Base-by-base conservation (phyloP, 1,140 invertebrate genomes). In the Meteorus sp. region DNA sequence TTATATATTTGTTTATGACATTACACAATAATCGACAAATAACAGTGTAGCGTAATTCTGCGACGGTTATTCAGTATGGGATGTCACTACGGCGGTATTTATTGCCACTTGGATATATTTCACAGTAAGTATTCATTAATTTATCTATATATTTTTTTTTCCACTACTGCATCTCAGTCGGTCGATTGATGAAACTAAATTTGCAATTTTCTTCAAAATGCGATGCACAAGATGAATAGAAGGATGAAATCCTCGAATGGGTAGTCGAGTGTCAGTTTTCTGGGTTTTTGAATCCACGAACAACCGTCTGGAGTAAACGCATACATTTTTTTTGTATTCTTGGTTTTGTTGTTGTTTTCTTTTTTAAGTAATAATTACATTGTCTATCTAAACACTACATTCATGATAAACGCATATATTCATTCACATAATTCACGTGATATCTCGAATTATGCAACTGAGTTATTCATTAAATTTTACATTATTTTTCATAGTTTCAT, bases 1-100 rank as follows among this genome's bases (percentile, higher is more conserved):
- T 39, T 44, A 47, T 45, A 44, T 56, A 56, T 58, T 59, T 44
- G 54, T 60, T 60, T 54, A 55, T 60, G 41, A 55, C 33, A 47
- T 60, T 60, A 60, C 43, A 60, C 52, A 55, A 60, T 60, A 60
- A 60, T 60, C 59, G 59, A 60, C 59, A 50, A 55, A 45, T 60
- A 60, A 60, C 59, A 60, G 59, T 60, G 59, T 48, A 50, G 31
- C 31, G 22, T 29, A 17, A 45, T 17, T 33, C 25, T 15, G 13
- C 20, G 44, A 44, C 45, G 25, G 17, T 37, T 13, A 20, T 52
- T 20, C 50, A 37, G 20, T 11, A 19, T 27, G 1, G 1, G 6
- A 37, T 37, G 20, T 37, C 20, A 52, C 15, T 52, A n/a, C n/a
- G n/a, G n/a, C n/a, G n/a, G n/a, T n/a, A n/a, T 51, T 52, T 19